Evolutionary conservation across 2,888 invertebrate genomes (phyloP).

Genomic region (Lissonota sp.): DNA sequence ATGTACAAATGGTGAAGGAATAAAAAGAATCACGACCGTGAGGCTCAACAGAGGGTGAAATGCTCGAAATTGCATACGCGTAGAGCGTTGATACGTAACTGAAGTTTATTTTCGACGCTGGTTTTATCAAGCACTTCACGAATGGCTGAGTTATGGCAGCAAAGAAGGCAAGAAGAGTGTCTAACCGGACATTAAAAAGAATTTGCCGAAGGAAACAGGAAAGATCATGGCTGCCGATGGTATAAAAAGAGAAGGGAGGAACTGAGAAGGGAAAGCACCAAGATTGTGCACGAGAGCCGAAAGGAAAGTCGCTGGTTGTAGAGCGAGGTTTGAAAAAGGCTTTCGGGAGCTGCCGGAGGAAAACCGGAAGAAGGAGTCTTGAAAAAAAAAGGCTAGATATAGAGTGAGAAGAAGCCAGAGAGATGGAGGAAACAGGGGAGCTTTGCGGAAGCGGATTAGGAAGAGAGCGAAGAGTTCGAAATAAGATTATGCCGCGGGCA

Average conservation of each 20-base stretch:
- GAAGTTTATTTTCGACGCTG: conserved; percentile 7
- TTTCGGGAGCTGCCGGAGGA: conserved; percentile 11
- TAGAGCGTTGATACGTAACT: conserved; percentile 13
- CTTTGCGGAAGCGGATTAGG: conserved; percentile 58
- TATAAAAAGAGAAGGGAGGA: conserved; percentile 2
- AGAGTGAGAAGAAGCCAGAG: neutral
- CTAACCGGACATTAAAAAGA: conserved; percentile 7
- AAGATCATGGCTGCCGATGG: conserved; percentile 33
- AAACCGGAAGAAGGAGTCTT: conserved; percentile 5
- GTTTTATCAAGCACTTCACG: conserved; percentile 37
- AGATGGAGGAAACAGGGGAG: conserved; percentile 20
- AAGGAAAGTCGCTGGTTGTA: conserved; percentile 25
- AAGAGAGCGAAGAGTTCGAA: conserved; percentile 65
- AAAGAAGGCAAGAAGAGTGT: conserved; percentile 11
- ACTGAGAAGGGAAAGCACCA: conserved; percentile 16
- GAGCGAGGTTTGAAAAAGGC: conserved; percentile 18
- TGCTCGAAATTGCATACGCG: conserved; percentile 9
- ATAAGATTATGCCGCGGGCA: conserved; percentile 78
- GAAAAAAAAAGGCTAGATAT: neutral
- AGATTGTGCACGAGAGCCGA: conserved; percentile 2
- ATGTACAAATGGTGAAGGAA: conserved; percentile 6
- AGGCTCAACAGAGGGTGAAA: conserved; percentile 21
- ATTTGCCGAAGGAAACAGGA: conserved; percentile 10
- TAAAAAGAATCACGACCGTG: neutral
- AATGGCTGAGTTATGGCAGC: conserved; percentile 49